These are phyloP conservation scores for Aythya baeri DNA, from an alignment of 2,113 vertebrate species.

Conservation along the genomic window DNA sequence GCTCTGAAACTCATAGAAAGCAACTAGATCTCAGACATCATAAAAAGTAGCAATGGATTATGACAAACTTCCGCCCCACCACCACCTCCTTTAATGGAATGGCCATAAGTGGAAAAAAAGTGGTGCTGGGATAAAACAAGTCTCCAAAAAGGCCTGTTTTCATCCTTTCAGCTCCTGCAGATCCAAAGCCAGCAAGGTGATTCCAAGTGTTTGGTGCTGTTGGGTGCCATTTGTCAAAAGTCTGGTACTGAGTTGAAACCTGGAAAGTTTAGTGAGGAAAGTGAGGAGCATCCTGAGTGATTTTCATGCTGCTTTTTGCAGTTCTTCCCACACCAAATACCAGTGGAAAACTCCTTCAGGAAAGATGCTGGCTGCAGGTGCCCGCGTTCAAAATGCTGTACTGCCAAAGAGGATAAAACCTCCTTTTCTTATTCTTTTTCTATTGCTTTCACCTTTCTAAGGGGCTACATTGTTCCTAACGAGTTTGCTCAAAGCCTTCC, in stretches of 20 bases:
- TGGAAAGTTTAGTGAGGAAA: background rate
- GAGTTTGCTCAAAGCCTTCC: background rate
- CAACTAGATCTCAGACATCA: rapidly evolving
- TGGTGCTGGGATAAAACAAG: background rate
- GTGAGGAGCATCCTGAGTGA: background rate
- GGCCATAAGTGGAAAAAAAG: background rate
- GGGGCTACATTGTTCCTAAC: background rate
- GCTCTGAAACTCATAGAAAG: rapidly evolving
- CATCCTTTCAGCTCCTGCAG: background rate
- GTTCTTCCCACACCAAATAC: background rate
- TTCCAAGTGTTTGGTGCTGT: background rate
- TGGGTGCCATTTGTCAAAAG: background rate
- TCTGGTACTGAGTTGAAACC: background rate
- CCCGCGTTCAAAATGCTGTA: background rate
- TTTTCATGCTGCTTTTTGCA: background rate
- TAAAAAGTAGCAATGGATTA: background rate
- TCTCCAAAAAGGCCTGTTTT: background rate
- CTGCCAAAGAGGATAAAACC: background rate
- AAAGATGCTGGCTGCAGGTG: rapidly evolving
- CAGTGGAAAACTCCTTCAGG: background rate
- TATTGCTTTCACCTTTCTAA: background rate
- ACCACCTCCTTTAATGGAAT: background rate
- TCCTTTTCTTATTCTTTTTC: background rate
- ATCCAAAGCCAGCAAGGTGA: background rate
- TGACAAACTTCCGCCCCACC: background rate